Conservation (phyloP, 1,140 invertebrate genomes). For the Notospermus geniculatus region DNA sequence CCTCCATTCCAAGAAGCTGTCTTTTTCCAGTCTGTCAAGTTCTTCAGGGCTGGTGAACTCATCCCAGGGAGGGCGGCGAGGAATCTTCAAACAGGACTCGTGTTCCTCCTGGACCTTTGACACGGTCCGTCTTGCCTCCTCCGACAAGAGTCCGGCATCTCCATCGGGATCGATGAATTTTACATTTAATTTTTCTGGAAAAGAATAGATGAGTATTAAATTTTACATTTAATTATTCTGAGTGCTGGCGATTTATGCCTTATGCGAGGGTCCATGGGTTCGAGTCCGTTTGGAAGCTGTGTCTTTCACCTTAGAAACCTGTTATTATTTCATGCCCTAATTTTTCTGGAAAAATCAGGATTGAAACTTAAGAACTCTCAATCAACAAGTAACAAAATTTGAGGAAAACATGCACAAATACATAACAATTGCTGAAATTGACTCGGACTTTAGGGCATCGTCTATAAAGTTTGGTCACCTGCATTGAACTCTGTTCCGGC, state of each 20-base stretch:
- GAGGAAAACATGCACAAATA: too few species aligned
- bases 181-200: conserved; percentile 85
- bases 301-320: too few species aligned
- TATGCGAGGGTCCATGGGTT: too few species aligned
- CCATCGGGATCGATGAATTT: conserved; percentile 69
- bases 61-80: conserved; percentile 82
- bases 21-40: conserved; percentile 72
- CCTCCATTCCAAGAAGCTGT: conserved; percentile 86
- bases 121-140: conserved; percentile 64
- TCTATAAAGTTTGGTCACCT: conserved; percentile 48
- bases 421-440: too few species aligned
- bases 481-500: conserved; percentile 85
- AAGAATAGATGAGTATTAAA: conserved; percentile 32
- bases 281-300: too few species aligned
- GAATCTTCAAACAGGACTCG: conserved; percentile 70
- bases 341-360: too few species aligned
- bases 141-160: conserved; percentile 64
- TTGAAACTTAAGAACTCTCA: too few species aligned
- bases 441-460: too few species aligned
- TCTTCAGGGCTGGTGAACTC: conserved; percentile 72
- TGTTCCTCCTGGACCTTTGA: conserved; percentile 67
- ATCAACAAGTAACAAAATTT: too few species aligned
- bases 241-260: too few species aligned
- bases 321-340: too few species aligned
- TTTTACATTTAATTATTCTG: too few species aligned